phyloP scores from a whole-genome alignment of 2,113 vertebrate species.

The Nycticorax nycticorax region DNA sequence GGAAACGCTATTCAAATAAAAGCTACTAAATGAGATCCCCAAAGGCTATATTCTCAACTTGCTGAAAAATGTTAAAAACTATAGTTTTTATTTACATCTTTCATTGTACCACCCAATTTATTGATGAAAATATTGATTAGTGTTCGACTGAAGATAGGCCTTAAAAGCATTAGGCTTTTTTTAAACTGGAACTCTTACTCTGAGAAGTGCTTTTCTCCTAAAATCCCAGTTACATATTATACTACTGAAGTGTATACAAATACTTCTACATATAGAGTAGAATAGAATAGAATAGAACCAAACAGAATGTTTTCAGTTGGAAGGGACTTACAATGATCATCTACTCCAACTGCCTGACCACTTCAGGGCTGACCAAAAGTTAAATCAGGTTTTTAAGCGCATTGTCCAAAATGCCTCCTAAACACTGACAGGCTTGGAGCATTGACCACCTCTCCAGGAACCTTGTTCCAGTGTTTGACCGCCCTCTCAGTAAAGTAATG shows the following conservation, averaged over 20 bases:
- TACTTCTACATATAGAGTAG: neutral
- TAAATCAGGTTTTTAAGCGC: neutral
- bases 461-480: neutral
- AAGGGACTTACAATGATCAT: neutral
- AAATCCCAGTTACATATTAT: neutral
- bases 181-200: neutral
- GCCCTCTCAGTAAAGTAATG: rapidly evolving
- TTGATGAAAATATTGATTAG: neutral
- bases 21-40: neutral
- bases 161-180: neutral
- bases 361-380: neutral
- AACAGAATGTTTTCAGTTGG: neutral
- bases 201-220: neutral
- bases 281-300: no score
- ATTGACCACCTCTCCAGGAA: neutral
- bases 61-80: neutral
- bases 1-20: neutral
- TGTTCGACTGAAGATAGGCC: neutral
- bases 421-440: neutral
- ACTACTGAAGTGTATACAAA: neutral
- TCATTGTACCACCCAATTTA: neutral
- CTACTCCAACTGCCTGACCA: neutral
- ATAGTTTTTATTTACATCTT: neutral
- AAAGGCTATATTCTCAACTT: neutral
- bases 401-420: neutral